Base-by-base conservation (phyloP, 2,113 vertebrate species). In the Vulpes ferrilata region DNA sequence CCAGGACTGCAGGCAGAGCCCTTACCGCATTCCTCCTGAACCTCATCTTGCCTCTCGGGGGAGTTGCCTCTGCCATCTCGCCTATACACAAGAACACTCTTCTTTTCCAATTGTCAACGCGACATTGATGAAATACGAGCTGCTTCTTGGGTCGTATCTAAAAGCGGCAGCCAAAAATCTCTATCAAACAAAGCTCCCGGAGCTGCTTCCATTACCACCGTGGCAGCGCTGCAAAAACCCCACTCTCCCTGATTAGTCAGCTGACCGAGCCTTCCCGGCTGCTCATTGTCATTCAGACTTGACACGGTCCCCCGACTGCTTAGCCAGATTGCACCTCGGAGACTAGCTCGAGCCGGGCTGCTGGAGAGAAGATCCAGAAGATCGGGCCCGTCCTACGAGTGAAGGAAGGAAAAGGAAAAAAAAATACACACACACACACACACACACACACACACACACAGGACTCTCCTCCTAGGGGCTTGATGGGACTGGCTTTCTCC, bases 21-120 rank as follows among this genome's bases (percentile, higher is more conserved):
- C 98, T 99, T 99, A 99, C 99, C 99, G 99, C 99, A 98, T 98
- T 98, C 98, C 99, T 99, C 95, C 98, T 98, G 81, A 98, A 99
- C 98, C 99, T 98, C 98, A 98, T 98, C 97, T 98, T 95, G 97
- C 98, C 97, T 98, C 99, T 98, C 81, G 97, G 99, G 98, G 97
- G 97, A 97, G 97, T 98, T 92, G 98, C 98, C 97, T 99, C 99
- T 55, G 98, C 99, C 99, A 99, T 98, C 95, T 98, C 98, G 96
- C 93, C 85, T 93, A 90, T 57, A 94, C 97, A 97, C 95, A 92
- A 95, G 95, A 92, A 98, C n/a, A 95, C 93, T 94, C 92, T 86
- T 93, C 96, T 97, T 81, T 90, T 97, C 95, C 97, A 79, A 87
- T 76, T 92, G 96, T 97, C 96, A 98, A 60, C 87, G 94, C 92